phyloP scores from a whole-genome alignment of 2,888 invertebrate species.

The Crepidodera aurea region DNA sequence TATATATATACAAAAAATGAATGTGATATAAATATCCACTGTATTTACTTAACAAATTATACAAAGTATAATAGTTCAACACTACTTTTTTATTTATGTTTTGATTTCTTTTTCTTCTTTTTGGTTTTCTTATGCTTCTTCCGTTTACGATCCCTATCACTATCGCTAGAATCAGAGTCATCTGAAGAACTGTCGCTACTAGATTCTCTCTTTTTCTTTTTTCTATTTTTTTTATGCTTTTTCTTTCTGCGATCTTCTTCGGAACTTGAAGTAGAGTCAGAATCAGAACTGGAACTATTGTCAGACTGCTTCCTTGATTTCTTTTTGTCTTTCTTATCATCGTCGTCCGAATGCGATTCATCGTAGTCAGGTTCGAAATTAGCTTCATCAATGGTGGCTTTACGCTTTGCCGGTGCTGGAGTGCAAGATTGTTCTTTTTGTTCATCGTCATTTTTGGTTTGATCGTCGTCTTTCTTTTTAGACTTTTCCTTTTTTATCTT shows the following conservation, averaged over 20 bases:
- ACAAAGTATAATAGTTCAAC: not conserved
- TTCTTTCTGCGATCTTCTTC: constrained; percentile 57
- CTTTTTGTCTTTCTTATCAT: constrained; percentile 59
- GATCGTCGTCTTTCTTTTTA: constrained; percentile 50
- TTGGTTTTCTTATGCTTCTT: constrained; percentile 76
- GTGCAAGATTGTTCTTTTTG: constrained; percentile 58
- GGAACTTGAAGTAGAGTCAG: constrained; percentile 54
- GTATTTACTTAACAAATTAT: constrained; percentile 15
- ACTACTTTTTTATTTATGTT: constrained; percentile 42
- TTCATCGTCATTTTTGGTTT: constrained; percentile 51
- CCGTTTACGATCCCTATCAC: constrained; percentile 73
- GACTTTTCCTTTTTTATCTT: constrained; percentile 62
- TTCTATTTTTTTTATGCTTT: constrained; percentile 59
- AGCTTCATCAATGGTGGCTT: constrained; percentile 75
- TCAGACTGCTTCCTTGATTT: constrained; percentile 59
- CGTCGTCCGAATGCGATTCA: constrained; percentile 65
- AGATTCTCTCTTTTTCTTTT: constrained; percentile 69
- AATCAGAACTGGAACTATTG: constrained; percentile 60
- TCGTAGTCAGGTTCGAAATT: constrained; percentile 81
- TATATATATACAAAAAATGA: constrained; percentile 23
- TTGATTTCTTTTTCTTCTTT: constrained; percentile 78
- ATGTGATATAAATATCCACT: constrained; percentile 14
- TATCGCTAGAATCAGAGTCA: constrained; percentile 70
- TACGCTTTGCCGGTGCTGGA: constrained; percentile 63
- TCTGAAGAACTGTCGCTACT: constrained; percentile 67